phyloP scores from a whole-genome alignment of 2,113 vertebrate species.

The Amphiprion percula region DNA sequence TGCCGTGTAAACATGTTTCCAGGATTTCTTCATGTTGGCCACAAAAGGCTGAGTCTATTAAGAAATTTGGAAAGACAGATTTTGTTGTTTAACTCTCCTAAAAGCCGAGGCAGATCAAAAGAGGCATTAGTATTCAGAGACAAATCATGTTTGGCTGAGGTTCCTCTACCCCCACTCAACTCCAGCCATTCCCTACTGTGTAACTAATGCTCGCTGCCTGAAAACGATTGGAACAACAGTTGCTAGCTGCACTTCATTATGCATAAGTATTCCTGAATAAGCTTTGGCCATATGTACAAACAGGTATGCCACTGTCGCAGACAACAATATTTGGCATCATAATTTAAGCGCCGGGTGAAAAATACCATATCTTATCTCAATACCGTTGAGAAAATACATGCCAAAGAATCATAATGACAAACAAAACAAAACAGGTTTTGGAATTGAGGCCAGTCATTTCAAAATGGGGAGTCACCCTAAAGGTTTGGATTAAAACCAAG shows the following conservation, averaged over 20 bases:
- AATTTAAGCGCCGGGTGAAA: neutral
- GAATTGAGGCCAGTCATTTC: slow-evolving; percentile 63
- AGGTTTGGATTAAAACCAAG: slow-evolving; percentile 73
- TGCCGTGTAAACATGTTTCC: slow-evolving; percentile 78
- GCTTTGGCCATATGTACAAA: slow-evolving; percentile 63
- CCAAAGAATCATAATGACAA: slow-evolving; percentile 46
- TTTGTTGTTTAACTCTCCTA: slow-evolving; percentile 82
- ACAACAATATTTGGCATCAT: slow-evolving; percentile 11
- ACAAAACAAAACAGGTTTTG: slow-evolving; percentile 56
- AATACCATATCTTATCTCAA: neutral
- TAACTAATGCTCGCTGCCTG: slow-evolving; percentile 75
- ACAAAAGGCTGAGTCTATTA: slow-evolving; percentile 79
- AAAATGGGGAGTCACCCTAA: slow-evolving; percentile 68
- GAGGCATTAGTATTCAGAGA: slow-evolving; percentile 81
- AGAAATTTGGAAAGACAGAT: slow-evolving; percentile 79
- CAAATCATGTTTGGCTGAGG: slow-evolving; percentile 82
- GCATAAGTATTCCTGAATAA: slow-evolving; percentile 66
- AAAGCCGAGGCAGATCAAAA: slow-evolving; percentile 82
- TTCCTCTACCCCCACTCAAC: slow-evolving; percentile 74
- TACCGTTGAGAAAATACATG: slow-evolving; percentile 39
- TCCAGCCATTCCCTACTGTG: slow-evolving; percentile 78
- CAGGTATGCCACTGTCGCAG: slow-evolving; percentile 33
- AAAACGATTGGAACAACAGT: slow-evolving; percentile 75
- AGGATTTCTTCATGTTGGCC: slow-evolving; percentile 77
- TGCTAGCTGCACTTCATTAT: slow-evolving; percentile 71